A percentile compares a stretch with the other conserved stretches of the same genome.
Conservation (phyloP, 2,797 vertebrate species). For the Lithobates pipiens region DNA sequence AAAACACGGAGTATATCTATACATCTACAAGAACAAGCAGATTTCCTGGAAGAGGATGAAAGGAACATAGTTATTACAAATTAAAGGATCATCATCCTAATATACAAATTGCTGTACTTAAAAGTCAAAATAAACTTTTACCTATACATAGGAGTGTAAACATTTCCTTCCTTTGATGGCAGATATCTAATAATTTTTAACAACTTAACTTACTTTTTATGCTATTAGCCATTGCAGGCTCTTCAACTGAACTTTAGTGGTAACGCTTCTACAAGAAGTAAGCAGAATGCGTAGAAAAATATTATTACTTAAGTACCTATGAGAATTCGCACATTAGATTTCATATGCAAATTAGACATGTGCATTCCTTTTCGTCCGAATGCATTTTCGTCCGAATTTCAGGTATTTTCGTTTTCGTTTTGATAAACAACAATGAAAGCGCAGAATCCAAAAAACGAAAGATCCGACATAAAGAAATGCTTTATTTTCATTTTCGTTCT, state of each 20-base stretch:
- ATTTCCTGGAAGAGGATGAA: neutral
- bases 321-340: no score
- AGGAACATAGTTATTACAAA: neutral
- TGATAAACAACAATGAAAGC: no score
- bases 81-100: neutral
- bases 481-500: no score
- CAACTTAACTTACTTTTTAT: neutral
- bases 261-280: neutral
- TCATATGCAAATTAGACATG: no score
- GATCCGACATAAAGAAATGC: no score
- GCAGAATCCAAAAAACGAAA: no score
- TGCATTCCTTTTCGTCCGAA: no score
- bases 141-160: neutral
- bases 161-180: neutral
- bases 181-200: neutral
- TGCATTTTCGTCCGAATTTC: no score
- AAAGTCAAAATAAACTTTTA: neutral
- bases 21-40: neutral
- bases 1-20: neutral
- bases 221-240: neutral
- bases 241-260: neutral
- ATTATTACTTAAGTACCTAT: neutral
- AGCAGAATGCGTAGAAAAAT: neutral
- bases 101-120: neutral
- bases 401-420: no score